A percentile compares a stretch with the other conserved stretches of the same genome.
Evolutionary conservation across 2,797 vertebrate genomes (phyloP).

Genomic region (Parauchenoglanis ngamensis): DNA sequence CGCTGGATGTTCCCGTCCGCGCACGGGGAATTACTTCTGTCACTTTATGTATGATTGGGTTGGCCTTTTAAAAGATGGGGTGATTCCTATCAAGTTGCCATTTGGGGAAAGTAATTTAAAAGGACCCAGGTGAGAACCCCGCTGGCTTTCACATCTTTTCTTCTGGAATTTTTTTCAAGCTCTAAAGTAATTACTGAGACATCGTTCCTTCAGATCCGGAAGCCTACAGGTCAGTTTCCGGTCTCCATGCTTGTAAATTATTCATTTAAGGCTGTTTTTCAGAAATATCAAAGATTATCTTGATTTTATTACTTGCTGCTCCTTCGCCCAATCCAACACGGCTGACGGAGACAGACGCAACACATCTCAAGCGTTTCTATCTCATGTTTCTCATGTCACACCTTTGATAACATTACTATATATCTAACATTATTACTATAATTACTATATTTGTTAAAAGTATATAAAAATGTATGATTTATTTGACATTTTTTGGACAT

Average conservation of each 20-base stretch:
- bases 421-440: not conserved
- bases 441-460: not conserved
- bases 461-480: too few relatives aligned
- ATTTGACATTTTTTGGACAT: too few relatives aligned
- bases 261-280: not conserved
- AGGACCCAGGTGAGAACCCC: constrained; percentile 7
- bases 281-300: not conserved
- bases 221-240: not conserved
- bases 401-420: not conserved
- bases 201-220: not conserved
- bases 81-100: constrained; percentile 40
- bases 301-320: not conserved
- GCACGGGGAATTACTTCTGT: constrained; percentile 47
- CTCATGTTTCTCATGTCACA: not conserved
- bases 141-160: constrained; percentile 11
- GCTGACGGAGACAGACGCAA: not conserved
- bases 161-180: constrained; percentile 26
- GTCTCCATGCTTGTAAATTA: not conserved
- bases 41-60: constrained; percentile 44
- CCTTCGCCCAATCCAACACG: not conserved
- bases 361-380: not conserved
- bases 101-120: constrained; percentile 38
- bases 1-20: constrained; percentile 20
- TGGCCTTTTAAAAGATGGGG: constrained; percentile 43
- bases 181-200: constrained; percentile 20